Base-by-base conservation (phyloP, 2,113 vertebrate species). In the Amazona vittata region DNA sequence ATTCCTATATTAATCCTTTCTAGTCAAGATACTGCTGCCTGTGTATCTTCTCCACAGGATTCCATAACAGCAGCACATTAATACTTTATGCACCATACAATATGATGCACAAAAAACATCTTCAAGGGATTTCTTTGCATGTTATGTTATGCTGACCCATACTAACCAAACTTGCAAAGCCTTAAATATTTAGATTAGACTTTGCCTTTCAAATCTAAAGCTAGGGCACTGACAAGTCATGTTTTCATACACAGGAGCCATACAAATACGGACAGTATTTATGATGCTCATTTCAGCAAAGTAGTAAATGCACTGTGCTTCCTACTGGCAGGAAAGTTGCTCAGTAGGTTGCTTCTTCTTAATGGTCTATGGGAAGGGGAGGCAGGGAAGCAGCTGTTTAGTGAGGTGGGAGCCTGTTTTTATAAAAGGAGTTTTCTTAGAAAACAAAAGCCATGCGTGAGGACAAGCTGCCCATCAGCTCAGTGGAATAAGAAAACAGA, bases 281-380 rank as follows among this genome's bases (percentile, higher is more conserved):
- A 81, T 4, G 1, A 63, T 2, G 18, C 60, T 78, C 8, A 35
- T 50, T 92, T 52, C 43, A 71, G 60, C 20, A 86, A 46, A 87
- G 60, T 1, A 78, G 28, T 47, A 64, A 91, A 50, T 20, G 24
- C 47, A 65, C 50, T 31, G 21, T 31, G 14, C 24, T 65, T 11
- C 22, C 57, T 5, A 1, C 14, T 0, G 0, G 11, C 1, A 78
- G 16, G 3, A 57, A 89, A 46, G 49, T 62, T 49, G 41, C n/a
- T 92, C 68, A 53, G 12, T 3, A 86, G 43, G 55, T 29, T 69
- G 26, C 57, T 65, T 46, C 69, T 78, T 17, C 31, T 53, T 43
- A 25, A 70, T 4, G 9, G 11, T 37, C 41, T 89, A 28, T 7
- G 11, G 28, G 6, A 65, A 67, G 18, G 6, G 20, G 8, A 94